Evolutionary conservation across 2,113 vertebrate species (phyloP).

Genomic region (Campylomormyrus numenius): DNA sequence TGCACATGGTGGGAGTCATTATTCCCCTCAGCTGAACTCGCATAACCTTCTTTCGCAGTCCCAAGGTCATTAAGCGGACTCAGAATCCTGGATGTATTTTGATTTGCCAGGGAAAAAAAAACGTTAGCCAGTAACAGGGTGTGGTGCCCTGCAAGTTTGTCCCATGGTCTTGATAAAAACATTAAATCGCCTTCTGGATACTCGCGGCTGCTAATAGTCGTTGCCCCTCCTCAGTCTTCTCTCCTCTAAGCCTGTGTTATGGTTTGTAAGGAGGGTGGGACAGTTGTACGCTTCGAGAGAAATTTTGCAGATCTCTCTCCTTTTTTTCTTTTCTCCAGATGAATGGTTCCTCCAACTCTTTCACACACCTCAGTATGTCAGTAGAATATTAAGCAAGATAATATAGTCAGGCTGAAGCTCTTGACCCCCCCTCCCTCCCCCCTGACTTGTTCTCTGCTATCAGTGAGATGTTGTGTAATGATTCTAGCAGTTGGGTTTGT

Average conservation of each 20-base stretch:
- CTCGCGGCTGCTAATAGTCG: neutral
- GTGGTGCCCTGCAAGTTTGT: neutral
- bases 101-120: neutral
- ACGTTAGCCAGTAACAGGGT: neutral
- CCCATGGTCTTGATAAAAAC: neutral
- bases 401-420: neutral
- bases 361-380: neutral
- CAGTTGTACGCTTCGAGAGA: neutral
- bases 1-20: neutral
- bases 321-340: neutral
- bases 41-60: neutral
- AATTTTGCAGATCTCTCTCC: neutral
- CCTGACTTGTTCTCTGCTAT: neutral
- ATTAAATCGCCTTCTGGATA: neutral
- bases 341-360: neutral
- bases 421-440: neutral
- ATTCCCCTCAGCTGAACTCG: neutral
- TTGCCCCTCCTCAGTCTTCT: neutral
- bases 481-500: neutral
- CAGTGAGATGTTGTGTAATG: neutral
- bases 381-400: conserved; percentile 3
- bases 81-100: neutral
- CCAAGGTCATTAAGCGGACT: neutral
- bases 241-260: neutral
- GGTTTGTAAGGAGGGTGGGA: neutral